Conservation (phyloP, 2,113 vertebrate genomes). For the Heterochromis multidens region DNA sequence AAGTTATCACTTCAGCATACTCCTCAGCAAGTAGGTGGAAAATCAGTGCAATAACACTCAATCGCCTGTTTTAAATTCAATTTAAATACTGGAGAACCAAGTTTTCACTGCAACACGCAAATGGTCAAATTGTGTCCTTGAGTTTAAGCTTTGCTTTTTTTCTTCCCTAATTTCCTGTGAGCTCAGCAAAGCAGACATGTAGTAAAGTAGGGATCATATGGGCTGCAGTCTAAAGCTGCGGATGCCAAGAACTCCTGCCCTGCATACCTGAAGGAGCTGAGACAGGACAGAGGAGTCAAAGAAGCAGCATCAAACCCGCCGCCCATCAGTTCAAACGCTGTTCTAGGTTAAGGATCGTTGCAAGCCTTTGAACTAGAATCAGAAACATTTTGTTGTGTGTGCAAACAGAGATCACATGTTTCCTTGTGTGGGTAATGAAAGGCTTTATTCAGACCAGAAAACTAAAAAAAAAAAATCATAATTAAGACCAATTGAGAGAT, state of each 20-base stretch:
- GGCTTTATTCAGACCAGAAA: background rate
- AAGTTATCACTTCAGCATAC: slow-evolving; percentile 8
- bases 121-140: background rate
- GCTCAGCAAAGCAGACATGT: slow-evolving; percentile 5
- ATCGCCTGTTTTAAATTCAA: background rate
- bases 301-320: slow-evolving; percentile 34
- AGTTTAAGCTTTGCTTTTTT: slow-evolving; percentile 2
- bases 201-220: slow-evolving; percentile 52
- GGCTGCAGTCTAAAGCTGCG: slow-evolving; percentile 43
- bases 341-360: background rate
- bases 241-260: slow-evolving; percentile 56
- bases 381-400: background rate
- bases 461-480: background rate
- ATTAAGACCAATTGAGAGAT: background rate
- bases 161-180: slow-evolving; percentile 65
- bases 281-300: slow-evolving; percentile 44
- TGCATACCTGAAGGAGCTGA: slow-evolving; percentile 52
- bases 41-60: background rate
- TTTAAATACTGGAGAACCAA: background rate
- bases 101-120: background rate
- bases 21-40: background rate
- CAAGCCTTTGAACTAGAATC: background rate
- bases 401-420: background rate
- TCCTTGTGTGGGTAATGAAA: background rate
- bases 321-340: slow-evolving; percentile 8